Evolutionary conservation across 2,888 invertebrate species (phyloP).

Genomic region (Ametastegia equiseti): DNA sequence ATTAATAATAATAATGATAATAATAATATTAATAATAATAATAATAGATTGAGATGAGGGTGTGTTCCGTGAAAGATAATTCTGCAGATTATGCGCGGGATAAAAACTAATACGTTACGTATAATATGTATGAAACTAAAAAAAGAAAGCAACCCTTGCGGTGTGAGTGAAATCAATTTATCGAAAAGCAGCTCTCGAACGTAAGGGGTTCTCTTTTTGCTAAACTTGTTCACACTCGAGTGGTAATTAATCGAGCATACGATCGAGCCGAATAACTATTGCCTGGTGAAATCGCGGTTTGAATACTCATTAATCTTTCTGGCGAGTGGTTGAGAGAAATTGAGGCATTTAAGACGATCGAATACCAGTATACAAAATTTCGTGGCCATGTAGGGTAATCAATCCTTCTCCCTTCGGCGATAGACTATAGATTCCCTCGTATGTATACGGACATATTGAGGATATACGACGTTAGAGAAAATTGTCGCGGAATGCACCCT

Average conservation of each 20-base stretch:
- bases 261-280: not conserved
- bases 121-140: not conserved
- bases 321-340: not conserved
- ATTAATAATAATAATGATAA: too few relatives aligned
- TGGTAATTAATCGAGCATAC: slow-evolving; percentile 3
- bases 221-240: not conserved
- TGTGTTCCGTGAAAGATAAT: slow-evolving; percentile 6
- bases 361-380: slow-evolving; percentile 2
- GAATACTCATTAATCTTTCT: slow-evolving; percentile 8
- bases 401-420: not conserved
- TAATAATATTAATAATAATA: too few relatives aligned
- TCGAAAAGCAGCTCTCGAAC: not conserved
- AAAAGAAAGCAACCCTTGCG: not conserved
- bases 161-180: not conserved
- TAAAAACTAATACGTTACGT: not conserved
- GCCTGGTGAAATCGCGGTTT: not conserved
- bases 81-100: not conserved
- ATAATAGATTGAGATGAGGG: not conserved
- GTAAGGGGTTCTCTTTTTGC: too few relatives aligned
- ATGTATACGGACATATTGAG: not conserved
- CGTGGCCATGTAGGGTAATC: not conserved
- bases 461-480: not conserved
- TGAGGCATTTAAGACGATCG: not conserved
- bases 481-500: slow-evolving; percentile 30
- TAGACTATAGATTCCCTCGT: not conserved